phyloP scores from a whole-genome alignment of 2,797 vertebrate species.

The Rhinoraja longicauda region DNA sequence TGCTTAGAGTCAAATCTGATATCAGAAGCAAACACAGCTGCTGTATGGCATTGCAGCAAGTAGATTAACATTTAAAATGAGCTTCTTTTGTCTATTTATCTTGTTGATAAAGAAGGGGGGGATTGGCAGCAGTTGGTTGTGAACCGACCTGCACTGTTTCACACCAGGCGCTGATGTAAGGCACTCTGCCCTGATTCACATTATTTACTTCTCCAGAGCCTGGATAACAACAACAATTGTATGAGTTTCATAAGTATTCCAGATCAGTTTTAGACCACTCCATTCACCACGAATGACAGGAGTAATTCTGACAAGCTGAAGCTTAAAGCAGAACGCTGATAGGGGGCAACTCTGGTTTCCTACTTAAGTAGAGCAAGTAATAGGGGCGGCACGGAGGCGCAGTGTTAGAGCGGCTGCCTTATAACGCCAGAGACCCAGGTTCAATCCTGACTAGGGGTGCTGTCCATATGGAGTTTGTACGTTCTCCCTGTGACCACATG shows the following conservation, averaged over 20 bases:
- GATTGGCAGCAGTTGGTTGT: not conserved
- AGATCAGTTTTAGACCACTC: not conserved
- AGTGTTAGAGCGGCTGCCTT: no score
- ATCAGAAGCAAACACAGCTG: not conserved
- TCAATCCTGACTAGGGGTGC: no score
- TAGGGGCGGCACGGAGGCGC: no score
- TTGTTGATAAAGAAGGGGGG: not conserved
- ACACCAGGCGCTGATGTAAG: not conserved
- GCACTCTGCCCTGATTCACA: not conserved
- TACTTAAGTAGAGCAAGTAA: not conserved
- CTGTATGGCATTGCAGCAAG: not conserved
- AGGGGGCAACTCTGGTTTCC: not conserved
- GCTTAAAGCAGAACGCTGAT: not conserved
- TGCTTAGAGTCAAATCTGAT: not conserved
- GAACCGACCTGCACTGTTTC: not conserved
- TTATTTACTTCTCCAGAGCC: not conserved
- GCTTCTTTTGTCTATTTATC: not conserved
- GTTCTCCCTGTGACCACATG: no score
- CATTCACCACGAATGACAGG: not conserved
- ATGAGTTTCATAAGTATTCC: not conserved
- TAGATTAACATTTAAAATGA: not conserved
- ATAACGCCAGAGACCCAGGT: no score
- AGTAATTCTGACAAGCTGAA: not conserved
- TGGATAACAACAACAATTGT: not conserved
- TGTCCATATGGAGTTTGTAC: no score